A percentile compares a stretch with the other conserved stretches of the same genome.
Conservation (phyloP, 2,888 invertebrate species). For the Standfussiana lucernea region DNA sequence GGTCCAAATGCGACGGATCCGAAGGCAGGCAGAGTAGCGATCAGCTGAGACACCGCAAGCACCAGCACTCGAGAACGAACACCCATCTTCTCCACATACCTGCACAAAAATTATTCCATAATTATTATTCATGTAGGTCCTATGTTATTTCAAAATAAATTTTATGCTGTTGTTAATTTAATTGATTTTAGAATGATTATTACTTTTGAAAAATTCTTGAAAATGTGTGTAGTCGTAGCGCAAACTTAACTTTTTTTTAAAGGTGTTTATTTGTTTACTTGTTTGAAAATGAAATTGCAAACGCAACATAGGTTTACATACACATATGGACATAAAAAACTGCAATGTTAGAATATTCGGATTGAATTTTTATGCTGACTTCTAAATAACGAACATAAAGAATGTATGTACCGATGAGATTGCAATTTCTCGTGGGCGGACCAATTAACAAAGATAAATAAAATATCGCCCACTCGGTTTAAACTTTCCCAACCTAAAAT, state of each 20-base stretch:
- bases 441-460: constrained; percentile 41
- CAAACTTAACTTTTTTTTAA: neutral
- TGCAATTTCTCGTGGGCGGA: constrained; percentile 18
- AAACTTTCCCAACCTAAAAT: neutral
- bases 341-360: constrained; percentile 24
- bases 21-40: constrained; percentile 96
- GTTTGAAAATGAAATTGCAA: neutral
- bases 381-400: constrained; percentile 5
- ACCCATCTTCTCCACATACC: constrained; percentile 96
- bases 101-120: constrained; percentile 62
- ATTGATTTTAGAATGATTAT: neutral
- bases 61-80: constrained; percentile 95
- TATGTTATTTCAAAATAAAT: neutral
- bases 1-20: constrained; percentile 96
- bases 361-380: constrained; percentile 38
- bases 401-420: constrained; percentile 7
- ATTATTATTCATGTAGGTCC: neutral
- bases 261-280: neutral
- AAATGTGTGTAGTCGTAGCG: neutral
- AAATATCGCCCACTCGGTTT: neutral
- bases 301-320: neutral
- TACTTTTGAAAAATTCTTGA: neutral
- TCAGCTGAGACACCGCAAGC: constrained; percentile 95
- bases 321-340: neutral
- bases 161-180: neutral